A percentile compares a stretch with the other conserved stretches of the same genome.
Conservation (phyloP, 2,888 invertebrate genomes). For the Tenthredo livida region DNA sequence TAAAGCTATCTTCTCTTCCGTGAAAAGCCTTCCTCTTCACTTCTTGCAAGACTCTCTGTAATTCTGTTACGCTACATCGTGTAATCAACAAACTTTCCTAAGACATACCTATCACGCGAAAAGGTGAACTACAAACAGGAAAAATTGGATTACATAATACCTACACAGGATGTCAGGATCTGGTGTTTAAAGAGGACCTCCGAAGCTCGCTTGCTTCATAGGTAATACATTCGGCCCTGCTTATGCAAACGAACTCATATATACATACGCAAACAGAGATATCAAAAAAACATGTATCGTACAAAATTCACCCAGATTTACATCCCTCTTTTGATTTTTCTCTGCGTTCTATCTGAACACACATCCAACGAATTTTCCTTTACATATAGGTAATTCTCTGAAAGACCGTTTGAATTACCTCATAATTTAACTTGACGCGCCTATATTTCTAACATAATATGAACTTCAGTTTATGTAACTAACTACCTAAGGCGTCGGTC, state of each 20-base stretch:
- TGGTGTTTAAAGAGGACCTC: slow-evolving; percentile 7
- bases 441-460: slow-evolving; percentile 3
- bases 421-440: background rate
- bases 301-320: background rate
- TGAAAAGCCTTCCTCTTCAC: background rate
- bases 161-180: background rate
- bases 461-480: background rate
- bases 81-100: background rate
- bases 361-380: background rate
- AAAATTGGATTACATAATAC: slow-evolving; percentile 29
- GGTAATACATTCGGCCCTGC: background rate
- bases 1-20: background rate
- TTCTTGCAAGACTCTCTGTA: background rate
- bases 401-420: background rate
- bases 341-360: background rate
- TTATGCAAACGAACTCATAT: background rate
- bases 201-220: background rate
- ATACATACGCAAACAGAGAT: background rate
- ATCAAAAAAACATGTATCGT: background rate
- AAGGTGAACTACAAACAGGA: background rate
- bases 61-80: background rate
- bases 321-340: background rate
- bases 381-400: background rate
- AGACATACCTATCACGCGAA: slow-evolving; percentile 11
- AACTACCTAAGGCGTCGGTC: background rate